These are phyloP conservation scores for Cochlearius cochlearius DNA, from an alignment of 2,113 vertebrate genomes.

Conservation along the genomic window DNA sequence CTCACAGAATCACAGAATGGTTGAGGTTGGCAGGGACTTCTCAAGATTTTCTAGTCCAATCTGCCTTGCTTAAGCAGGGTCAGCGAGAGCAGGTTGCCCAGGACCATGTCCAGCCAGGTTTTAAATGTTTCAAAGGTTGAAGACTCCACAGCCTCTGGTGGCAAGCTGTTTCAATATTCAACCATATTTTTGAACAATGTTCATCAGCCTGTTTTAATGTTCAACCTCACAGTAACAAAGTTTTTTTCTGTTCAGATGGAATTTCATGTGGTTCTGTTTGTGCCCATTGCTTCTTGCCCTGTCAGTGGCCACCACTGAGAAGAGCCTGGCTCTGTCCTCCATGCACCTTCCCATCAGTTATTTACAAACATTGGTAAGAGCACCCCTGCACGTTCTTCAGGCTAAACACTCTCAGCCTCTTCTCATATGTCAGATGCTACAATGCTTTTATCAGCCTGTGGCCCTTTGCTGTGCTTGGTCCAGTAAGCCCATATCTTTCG, in stretches of 20 bases:
- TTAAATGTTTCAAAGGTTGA: not conserved
- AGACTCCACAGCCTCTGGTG: not conserved
- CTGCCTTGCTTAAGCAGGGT: not conserved
- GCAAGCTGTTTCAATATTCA: not conserved
- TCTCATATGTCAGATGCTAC: not conserved
- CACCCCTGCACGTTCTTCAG: not conserved
- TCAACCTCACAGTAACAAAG: not conserved
- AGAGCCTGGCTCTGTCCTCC: not conserved
- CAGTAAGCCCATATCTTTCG: not conserved
- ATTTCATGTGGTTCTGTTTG: not conserved
- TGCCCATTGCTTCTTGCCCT: not conserved
- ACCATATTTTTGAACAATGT: not conserved
- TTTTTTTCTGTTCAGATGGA: not conserved
- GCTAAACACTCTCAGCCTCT: not conserved
- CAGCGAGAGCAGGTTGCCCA: not conserved
- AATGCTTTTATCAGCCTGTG: not conserved
- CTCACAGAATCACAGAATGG: not conserved
- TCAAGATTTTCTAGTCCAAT: not conserved
- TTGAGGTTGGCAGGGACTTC: not conserved
- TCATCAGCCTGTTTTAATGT: not conserved
- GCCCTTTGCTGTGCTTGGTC: not conserved
- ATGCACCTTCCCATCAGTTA: not conserved
- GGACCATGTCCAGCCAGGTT: not conserved
- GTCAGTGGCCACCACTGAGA: not conserved
- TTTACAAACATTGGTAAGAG: not conserved